phyloP scores from a whole-genome alignment of 2,797 vertebrate species.

The Dipus sagitta region DNA sequence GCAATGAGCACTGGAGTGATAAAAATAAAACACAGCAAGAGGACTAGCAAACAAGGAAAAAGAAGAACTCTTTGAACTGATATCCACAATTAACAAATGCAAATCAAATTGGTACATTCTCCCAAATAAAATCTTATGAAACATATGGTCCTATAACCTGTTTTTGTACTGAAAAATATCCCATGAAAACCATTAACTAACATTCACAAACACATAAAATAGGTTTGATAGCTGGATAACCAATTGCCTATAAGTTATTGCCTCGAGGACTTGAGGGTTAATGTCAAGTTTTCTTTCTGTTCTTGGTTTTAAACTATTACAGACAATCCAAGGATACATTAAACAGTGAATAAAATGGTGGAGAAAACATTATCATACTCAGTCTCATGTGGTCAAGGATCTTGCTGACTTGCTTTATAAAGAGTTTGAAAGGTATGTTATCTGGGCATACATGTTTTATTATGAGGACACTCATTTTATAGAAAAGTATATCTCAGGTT shows the following conservation, averaged over 20 bases:
- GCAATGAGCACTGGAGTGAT: background rate
- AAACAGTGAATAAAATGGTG: background rate
- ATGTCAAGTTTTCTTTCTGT: constrained; percentile 5
- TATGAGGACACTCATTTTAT: background rate
- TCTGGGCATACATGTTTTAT: background rate
- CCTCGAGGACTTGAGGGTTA: background rate
- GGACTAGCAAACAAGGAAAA: background rate
- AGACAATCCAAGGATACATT: background rate
- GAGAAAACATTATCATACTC: background rate
- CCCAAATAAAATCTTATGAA: background rate
- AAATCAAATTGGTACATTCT: background rate
- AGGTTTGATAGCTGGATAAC: background rate
- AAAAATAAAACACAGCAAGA: background rate
- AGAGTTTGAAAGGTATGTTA: background rate
- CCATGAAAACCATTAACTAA: background rate
- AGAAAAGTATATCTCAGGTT: background rate
- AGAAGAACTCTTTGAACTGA: background rate
- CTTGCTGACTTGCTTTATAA: background rate
- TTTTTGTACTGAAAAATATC: constrained; percentile 5
- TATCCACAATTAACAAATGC: background rate
- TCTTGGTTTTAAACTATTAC: background rate
- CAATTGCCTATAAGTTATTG: background rate
- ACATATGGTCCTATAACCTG: background rate
- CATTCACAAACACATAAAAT: background rate
- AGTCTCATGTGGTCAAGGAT: background rate